A percentile compares a stretch with the other conserved stretches of the same genome.
These are phyloP conservation scores for Drosophila borborema DNA, from an alignment of 2,888 invertebrate genomes.

Conservation along the genomic window DNA sequence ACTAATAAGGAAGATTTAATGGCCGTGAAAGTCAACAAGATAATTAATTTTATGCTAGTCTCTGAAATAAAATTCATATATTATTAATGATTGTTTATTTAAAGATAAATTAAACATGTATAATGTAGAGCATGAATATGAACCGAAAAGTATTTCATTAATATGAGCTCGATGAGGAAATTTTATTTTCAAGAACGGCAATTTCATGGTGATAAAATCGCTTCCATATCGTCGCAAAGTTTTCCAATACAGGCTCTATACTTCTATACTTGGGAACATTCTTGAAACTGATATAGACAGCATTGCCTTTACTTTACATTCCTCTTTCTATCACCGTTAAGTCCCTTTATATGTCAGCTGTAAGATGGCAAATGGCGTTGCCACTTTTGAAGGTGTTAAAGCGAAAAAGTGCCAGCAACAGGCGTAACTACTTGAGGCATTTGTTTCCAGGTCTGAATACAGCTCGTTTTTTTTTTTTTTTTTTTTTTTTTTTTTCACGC, in stretches of 20 bases:
- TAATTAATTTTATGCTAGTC: too few relatives aligned
- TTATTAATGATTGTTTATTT: too few relatives aligned
- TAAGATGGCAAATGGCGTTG: conserved; percentile 18
- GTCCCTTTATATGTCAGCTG: too few relatives aligned
- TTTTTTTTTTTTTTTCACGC: conserved; percentile 24
- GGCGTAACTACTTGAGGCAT: conserved; percentile 60
- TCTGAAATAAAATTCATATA: too few relatives aligned
- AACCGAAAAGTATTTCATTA: too few relatives aligned
- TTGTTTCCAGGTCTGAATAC: conserved; percentile 19
- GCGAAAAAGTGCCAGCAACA: conserved; percentile 67
- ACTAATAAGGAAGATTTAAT: too few relatives aligned
- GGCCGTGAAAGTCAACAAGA: too few relatives aligned
- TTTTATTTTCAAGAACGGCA: too few relatives aligned
- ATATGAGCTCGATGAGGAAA: too few relatives aligned
- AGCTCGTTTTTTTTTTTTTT: conserved; percentile 34
- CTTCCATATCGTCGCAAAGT: not conserved
- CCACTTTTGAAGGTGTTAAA: conserved; percentile 31
- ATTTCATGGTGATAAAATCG: not conserved
- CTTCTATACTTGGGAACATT: not conserved
- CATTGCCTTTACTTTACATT: not conserved
- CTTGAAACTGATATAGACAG: not conserved
- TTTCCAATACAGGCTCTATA: not conserved
- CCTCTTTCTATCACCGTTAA: not conserved
- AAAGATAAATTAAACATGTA: too few relatives aligned
- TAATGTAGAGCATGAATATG: too few relatives aligned